A percentile compares a stretch with the other conserved stretches of the same genome.
phyloP scores from a whole-genome alignment of 2,113 vertebrate species.

The Cyanoramphus novaezelandiae region DNA sequence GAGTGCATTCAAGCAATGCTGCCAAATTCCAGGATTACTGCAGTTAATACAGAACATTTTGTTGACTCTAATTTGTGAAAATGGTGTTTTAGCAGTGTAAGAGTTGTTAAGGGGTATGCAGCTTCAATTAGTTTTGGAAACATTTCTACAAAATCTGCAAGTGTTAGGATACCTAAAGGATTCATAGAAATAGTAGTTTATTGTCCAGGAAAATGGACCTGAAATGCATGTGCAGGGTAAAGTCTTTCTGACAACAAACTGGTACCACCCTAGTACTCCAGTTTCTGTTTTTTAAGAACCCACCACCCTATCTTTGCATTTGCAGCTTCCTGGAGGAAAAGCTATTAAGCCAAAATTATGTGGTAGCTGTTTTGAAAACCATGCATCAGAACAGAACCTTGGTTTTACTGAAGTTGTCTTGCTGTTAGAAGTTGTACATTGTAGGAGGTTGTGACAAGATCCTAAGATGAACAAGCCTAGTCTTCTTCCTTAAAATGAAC shows the following conservation, averaged over 20 bases:
- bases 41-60: neutral
- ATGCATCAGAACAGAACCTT: neutral
- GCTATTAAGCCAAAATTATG: neutral
- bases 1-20: neutral
- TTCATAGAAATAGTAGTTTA: neutral
- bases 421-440: neutral
- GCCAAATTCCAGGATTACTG: slow-evolving; percentile 21
- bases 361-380: neutral
- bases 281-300: neutral
- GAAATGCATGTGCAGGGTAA: neutral
- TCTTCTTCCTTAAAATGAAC: neutral
- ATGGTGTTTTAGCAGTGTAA: neutral
- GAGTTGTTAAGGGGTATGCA: neutral
- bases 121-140: neutral
- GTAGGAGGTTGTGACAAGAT: neutral
- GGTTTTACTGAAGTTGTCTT: neutral
- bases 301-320: neutral
- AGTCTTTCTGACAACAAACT: neutral
- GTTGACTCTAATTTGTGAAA: slow-evolving; percentile 11
- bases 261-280: neutral
- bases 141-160: neutral
- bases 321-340: neutral
- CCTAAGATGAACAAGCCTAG: neutral
- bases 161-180: neutral
- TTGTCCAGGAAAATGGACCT: neutral